These are phyloP conservation scores for Caenorhabditis doughertyi DNA, from an alignment of 2,888 invertebrate species.

Conservation along the genomic window DNA sequence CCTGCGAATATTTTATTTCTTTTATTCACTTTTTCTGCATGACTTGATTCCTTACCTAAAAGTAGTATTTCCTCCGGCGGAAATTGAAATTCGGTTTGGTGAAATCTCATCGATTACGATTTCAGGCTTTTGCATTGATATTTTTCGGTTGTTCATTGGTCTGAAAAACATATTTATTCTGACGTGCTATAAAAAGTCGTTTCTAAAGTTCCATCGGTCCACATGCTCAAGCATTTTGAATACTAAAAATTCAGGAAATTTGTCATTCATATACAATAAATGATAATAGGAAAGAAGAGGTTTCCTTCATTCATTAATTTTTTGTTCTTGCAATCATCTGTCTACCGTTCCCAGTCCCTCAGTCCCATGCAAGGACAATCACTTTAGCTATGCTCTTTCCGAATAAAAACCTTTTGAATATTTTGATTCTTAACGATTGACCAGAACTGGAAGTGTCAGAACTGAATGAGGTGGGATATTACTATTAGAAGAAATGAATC, in stretches of 20 bases:
- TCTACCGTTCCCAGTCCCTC: slow-evolving; percentile 56
- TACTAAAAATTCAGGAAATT: slow-evolving; percentile 6
- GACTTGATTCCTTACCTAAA: slow-evolving; percentile 69
- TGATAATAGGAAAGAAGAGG: slow-evolving; percentile 25
- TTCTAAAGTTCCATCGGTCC: slow-evolving; percentile 40
- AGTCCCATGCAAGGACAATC: slow-evolving; percentile 62
- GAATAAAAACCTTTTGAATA: slow-evolving; percentile 60
- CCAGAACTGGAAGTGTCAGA: slow-evolving; percentile 61
- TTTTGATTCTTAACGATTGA: slow-evolving; percentile 54
- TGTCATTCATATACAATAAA: slow-evolving; percentile 6
- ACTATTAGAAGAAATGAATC: slow-evolving; percentile 2
- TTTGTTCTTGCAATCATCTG: neutral
- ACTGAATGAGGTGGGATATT: slow-evolving; percentile 37
- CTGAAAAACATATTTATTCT: slow-evolving; percentile 53
- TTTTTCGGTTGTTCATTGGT: slow-evolving; percentile 72
- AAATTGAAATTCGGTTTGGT: slow-evolving; percentile 78
- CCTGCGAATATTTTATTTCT: slow-evolving; percentile 38
- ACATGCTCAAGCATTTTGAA: slow-evolving; percentile 40
- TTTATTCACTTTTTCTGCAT: neutral
- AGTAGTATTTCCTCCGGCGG: slow-evolving; percentile 81
- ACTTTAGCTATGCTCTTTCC: slow-evolving; percentile 23
- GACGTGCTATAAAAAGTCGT: neutral
- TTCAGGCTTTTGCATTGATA: slow-evolving; percentile 80
- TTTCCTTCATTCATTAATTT: slow-evolving; percentile 30
- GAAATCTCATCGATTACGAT: slow-evolving; percentile 82